These are phyloP conservation scores for Chauna torquata DNA, from an alignment of 2,113 vertebrate species.

Conservation along the genomic window DNA sequence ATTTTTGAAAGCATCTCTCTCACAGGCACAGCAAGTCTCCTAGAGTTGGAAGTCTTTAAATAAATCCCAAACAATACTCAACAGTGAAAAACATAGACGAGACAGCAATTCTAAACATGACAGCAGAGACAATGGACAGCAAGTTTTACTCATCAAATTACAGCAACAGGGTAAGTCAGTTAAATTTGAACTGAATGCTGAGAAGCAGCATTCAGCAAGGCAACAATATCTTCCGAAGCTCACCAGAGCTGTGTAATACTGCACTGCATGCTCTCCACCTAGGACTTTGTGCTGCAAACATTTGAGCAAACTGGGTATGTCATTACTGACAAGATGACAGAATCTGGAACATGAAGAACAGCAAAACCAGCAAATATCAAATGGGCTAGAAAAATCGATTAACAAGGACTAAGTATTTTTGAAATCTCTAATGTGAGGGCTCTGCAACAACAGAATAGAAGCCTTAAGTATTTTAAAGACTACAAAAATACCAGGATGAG, in stretches of 20 bases:
- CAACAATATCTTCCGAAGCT: background rate
- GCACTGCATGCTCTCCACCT: background rate
- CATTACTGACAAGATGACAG: background rate
- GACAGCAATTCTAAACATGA: conserved; percentile 18
- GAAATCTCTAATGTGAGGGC: background rate
- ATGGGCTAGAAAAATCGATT: background rate
- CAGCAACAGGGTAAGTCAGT: conserved; percentile 17
- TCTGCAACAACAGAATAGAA: background rate
- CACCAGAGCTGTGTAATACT: background rate
- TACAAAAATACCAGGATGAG: background rate
- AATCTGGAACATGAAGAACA: background rate
- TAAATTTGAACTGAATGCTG: conserved; percentile 23
- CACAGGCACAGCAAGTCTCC: conserved; percentile 14
- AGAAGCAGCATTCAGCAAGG: conserved; percentile 9
- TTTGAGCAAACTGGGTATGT: background rate
- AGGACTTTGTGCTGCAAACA: background rate
- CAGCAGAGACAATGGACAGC: conserved; percentile 2
- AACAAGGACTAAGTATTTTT: background rate
- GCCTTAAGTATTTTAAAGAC: conserved; percentile 5
- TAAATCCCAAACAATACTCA: conserved; percentile 46
- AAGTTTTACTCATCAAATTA: conserved; percentile 49
- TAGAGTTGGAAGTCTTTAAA: conserved; percentile 5
- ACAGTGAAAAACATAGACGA: background rate
- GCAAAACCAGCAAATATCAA: background rate
- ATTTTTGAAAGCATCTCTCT: conserved; percentile 19